Evolutionary conservation across 2,888 invertebrate species (phyloP), one percentile per base, ranked within the genome.

Genomic region (Leucania comma): DNA sequence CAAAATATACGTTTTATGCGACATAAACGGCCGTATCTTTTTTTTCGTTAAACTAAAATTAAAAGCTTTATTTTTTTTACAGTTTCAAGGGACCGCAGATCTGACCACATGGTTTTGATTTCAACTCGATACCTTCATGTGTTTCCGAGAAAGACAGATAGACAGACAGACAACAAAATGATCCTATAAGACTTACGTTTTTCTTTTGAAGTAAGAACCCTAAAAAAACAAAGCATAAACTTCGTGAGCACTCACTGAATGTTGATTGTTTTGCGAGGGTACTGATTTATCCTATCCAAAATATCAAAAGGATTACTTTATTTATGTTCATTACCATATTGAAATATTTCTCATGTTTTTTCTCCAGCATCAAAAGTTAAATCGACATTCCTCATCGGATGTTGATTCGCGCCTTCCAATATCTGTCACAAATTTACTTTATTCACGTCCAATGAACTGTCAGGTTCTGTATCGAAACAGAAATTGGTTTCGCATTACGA

Each of bases 401-500:
- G 58, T 78, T 74, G 68, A 75, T 75, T 77, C 72, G 38, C 51
- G 59, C 57, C 58, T 72, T 65, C 72, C 72, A 83, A 80, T 83
- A 83, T 72, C 76, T 82, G 76, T 77, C 82, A 66, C 58, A 57
- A 61, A 75, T 76, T 64, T 68, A 71, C 72, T 75, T 79, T 77
- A 65, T 66, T 61, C 68, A 72, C 73, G 59, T 74, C 70, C 80
- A 73, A 75, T 75, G 76, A 76, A 69, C 72, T 82, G 82, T 63
- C 82, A 68, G 70, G n/a, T n/a, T 65, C 61, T 72, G 61, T 62
- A 72, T 53, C 58, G 54, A 75, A 72, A 22, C 64, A 68, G 72
- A 73, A 72, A 83, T 83, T 79, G 77, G 79, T 77, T 79, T 74
- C 72, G 76, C 82, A 72, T 81, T 76, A 71, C 63, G 51, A 72